Percentiles rank a stretch among this genome's conserved stretches.
Evolutionary conservation across 2,113 vertebrate genomes (phyloP).

Genomic region (Onychorhynchus coronatus): DNA sequence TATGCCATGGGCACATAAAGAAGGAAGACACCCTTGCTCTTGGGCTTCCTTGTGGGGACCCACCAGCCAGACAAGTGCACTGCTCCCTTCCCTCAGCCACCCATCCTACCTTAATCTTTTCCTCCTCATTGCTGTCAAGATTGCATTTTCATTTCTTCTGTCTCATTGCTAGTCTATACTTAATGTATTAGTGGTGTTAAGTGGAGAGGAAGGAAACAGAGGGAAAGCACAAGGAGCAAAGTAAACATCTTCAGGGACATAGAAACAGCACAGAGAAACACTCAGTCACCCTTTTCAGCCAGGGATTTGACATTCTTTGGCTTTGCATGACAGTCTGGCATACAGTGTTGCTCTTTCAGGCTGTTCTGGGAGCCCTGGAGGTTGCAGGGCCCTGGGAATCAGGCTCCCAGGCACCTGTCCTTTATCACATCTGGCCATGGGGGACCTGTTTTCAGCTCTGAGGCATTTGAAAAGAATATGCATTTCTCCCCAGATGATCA

Average conservation of each 20-base stretch:
- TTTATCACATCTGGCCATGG: rapidly evolving
- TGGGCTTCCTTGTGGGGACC: background rate
- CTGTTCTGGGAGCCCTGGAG: background rate
- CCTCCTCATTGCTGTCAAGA: background rate
- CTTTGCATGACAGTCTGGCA: rapidly evolving
- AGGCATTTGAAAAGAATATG: background rate
- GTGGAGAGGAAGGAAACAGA: conserved; percentile 11
- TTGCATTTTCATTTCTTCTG: background rate
- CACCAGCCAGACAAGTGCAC: rapidly evolving
- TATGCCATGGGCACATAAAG: background rate
- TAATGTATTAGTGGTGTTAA: background rate
- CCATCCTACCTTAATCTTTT: background rate
- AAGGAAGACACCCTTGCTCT: background rate
- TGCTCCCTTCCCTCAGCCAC: background rate
- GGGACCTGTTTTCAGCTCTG: background rate
- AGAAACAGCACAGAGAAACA: background rate
- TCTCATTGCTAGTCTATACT: background rate
- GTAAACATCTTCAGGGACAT: background rate
- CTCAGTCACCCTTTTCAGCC: background rate
- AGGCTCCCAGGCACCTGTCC: background rate
- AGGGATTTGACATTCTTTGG: background rate
- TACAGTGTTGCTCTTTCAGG: background rate
- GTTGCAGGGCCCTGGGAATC: background rate
- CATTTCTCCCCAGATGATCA: background rate
- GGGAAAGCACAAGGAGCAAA: conserved; percentile 1